Evolutionary conservation across 2,113 vertebrate genomes (phyloP).

Genomic region (Ornithorhynchus anatinus): DNA sequence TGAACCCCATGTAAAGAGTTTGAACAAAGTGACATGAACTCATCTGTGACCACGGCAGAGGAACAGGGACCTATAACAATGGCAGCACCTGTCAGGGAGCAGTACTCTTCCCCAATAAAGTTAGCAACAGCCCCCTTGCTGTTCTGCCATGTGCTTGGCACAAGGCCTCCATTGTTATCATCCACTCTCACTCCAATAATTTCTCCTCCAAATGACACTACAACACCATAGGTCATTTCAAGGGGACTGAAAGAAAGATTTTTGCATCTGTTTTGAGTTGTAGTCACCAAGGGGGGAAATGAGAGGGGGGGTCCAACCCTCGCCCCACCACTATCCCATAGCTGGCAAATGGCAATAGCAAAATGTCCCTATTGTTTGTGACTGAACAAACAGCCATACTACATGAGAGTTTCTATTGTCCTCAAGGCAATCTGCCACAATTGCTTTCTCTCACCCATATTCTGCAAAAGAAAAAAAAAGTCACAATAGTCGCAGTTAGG

Average conservation of each 20-base stretch:
- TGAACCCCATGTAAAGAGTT: constrained; percentile 46
- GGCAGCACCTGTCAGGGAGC: constrained; percentile 84
- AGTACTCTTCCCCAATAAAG: constrained; percentile 65
- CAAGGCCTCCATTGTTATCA: constrained; percentile 82
- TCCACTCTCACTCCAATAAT: constrained; percentile 66
- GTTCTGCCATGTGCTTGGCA: constrained; percentile 78
- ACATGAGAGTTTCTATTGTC: constrained; percentile 80
- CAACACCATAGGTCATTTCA: constrained; percentile 81
- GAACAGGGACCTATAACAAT: constrained; percentile 78
- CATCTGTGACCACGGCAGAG: constrained; percentile 72
- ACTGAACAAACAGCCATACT: constrained; percentile 67
- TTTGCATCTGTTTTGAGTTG: constrained; percentile 83
- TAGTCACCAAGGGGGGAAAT: constrained; percentile 68
- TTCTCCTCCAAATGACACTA: constrained; percentile 70
- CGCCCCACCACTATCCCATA: constrained; percentile 62
- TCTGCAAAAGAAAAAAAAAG: constrained; percentile 36
- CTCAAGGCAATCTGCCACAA: constrained; percentile 78
- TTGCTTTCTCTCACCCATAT: constrained; percentile 52
- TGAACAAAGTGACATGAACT: constrained; percentile 66
- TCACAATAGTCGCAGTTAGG: constrained; percentile 44
- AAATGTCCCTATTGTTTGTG: constrained; percentile 74
- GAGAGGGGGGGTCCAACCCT: constrained; percentile 51
- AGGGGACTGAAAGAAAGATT: constrained; percentile 72
- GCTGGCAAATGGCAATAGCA: constrained; percentile 71
- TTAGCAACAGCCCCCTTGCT: constrained; percentile 68